Evolutionary conservation across 2,888 invertebrate species (phyloP), one percentile per base, ranked within the genome.

Genomic region (Leptarthrus brevirostris): DNA sequence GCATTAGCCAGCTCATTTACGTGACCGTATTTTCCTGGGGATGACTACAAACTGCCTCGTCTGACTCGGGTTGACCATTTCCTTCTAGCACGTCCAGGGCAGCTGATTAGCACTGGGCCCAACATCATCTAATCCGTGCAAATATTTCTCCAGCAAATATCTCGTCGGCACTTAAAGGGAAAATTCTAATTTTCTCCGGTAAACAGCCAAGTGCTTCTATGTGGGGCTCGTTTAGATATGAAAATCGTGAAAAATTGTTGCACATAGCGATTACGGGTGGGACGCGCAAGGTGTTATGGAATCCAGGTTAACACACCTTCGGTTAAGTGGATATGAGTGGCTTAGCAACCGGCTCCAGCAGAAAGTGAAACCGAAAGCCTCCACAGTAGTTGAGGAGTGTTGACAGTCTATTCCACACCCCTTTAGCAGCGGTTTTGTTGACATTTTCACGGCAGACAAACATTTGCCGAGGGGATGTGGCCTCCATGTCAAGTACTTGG

Each of bases 181-280:
- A 40, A 40, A 40, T 40, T 40, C 40, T 40, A 40, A 40, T 40
- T 40, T 40, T 40, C 40, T 40, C 40, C 40, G 40, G 40, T 40
- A 40, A 40, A 40, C 40, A 40, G 40, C 3, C 40, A 8, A 3
- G 40, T 0, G 3, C 30, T 30, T 30, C 30, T 30, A 30, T 8
- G 30, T 3, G 30, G 8, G 30, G 30, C 8, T 30, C 30, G 8
- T 30, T 30, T 8, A 30, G 30, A 30, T 6, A 40, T 40, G 40
- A n/a, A 40, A 40, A 40, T 40, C 40, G 40, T 40, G 40, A 40
- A 40, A 40, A 40, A 40, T 40, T 40, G 40, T 40, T n/a, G 40
- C 12, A 40, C 40, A 12, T 3, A 12, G 8, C 12, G 40, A 40
- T 40, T 40, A 40, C 40, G 8, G 8, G 40, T 12, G n/a, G 40